These are phyloP conservation scores for Shinisaurus crocodilurus DNA, from an alignment of 2,113 vertebrate genomes.

Conservation along the genomic window DNA sequence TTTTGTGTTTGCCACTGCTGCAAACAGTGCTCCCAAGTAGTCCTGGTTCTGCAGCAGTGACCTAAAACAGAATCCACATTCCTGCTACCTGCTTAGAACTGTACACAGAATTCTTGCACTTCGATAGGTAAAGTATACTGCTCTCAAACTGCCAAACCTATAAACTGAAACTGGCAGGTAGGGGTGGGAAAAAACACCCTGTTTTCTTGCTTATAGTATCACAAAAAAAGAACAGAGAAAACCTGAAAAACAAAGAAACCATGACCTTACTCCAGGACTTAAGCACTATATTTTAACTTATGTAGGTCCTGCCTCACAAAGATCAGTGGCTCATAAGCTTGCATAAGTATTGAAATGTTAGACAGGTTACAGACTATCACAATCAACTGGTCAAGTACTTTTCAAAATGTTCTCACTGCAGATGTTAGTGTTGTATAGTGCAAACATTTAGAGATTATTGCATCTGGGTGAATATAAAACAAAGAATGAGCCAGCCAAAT, in stretches of 20 bases:
- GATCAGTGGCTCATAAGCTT: background rate
- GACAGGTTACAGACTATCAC: background rate
- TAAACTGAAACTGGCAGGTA: background rate
- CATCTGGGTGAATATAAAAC: background rate
- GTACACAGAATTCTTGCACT: background rate
- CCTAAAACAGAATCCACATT: background rate
- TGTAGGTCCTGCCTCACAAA: background rate
- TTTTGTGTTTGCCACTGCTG: background rate
- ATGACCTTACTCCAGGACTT: background rate
- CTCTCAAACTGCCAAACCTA: background rate
- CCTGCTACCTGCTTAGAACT: background rate
- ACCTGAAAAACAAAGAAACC: background rate
- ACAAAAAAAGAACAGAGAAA: background rate
- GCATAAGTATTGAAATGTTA: background rate
- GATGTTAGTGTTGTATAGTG: background rate
- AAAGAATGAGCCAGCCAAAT: background rate
- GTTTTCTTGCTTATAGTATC: background rate
- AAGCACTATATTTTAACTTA: background rate
- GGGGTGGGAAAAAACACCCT: no score
- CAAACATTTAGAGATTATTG: background rate
- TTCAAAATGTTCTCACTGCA: background rate
- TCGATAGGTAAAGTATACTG: background rate
- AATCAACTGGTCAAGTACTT: background rate
- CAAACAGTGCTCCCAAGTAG: background rate
- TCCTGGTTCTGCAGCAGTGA: background rate